phyloP scores from a whole-genome alignment of 2,113 vertebrate genomes.

The Phasianus colchicus region DNA sequence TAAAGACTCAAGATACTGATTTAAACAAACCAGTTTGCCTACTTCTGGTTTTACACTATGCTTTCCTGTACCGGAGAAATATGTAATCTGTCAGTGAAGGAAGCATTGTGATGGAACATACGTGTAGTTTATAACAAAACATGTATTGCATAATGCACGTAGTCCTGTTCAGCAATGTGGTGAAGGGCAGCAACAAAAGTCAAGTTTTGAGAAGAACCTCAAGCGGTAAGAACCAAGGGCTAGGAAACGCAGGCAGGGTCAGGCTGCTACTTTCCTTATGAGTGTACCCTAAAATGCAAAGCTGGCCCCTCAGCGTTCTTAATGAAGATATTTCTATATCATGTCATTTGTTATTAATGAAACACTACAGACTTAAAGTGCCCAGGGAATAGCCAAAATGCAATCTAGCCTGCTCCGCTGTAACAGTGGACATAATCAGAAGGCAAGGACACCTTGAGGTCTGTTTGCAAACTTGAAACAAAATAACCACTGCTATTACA shows the following conservation, averaged over 20 bases:
- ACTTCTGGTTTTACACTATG: neutral
- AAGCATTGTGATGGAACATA: fast-evolving
- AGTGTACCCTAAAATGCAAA: neutral
- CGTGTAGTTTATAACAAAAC: neutral
- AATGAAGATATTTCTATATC: neutral
- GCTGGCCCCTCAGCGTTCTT: neutral
- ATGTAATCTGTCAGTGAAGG: fast-evolving
- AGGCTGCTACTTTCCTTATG: neutral
- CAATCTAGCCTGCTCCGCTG: neutral
- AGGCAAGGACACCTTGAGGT: neutral
- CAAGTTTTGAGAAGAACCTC: neutral
- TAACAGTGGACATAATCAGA: neutral
- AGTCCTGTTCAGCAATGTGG: neutral
- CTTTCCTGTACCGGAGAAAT: neutral
- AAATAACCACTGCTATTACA: neutral
- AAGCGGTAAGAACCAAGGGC: neutral
- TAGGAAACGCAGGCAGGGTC: neutral
- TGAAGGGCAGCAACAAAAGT: neutral
- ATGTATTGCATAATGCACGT: fast-evolving
- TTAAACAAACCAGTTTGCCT: neutral
- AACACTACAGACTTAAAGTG: neutral
- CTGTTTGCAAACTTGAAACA: neutral
- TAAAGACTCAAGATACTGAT: neutral
- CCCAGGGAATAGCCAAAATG: neutral
- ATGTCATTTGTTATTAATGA: neutral